These are phyloP conservation scores for Cairina moschata DNA, from an alignment of 2,113 vertebrate genomes.

Conservation along the genomic window DNA sequence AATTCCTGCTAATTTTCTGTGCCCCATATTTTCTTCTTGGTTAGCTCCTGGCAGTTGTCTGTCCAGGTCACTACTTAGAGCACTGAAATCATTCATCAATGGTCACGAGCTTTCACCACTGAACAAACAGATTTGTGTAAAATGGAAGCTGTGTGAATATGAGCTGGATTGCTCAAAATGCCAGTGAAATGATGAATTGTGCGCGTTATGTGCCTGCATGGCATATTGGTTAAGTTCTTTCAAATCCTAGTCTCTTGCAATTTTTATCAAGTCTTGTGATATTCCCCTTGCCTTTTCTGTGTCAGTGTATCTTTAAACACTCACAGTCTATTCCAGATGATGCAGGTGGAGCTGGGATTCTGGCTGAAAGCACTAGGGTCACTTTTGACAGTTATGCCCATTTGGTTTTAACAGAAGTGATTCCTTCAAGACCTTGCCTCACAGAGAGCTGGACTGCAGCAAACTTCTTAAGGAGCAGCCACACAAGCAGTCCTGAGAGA, in stretches of 20 bases:
- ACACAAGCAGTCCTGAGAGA: not conserved
- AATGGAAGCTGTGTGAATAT: not conserved
- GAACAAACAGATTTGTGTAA: not conserved
- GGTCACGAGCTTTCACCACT: not conserved
- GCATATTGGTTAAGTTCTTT: not conserved
- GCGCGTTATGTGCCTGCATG: not conserved
- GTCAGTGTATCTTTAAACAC: not conserved
- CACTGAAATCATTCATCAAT: not conserved
- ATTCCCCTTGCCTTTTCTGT: not conserved
- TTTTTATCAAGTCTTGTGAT: not conserved
- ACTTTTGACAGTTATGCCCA: not conserved
- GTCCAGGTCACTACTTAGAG: not conserved
- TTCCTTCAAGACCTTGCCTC: not conserved
- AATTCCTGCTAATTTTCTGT: not conserved
- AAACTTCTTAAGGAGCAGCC: not conserved
- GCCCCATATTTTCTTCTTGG: not conserved
- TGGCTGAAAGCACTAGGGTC: not conserved
- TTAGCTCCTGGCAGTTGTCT: not conserved
- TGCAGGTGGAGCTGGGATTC: not conserved
- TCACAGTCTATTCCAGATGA: not conserved
- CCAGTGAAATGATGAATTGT: not conserved
- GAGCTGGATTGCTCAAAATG: not conserved
- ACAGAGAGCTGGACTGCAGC: not conserved
- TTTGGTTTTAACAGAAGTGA: not conserved
- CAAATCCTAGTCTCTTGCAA: not conserved